Conservation (phyloP, 2,113 vertebrate genomes). For the Varanus komodoensis region DNA sequence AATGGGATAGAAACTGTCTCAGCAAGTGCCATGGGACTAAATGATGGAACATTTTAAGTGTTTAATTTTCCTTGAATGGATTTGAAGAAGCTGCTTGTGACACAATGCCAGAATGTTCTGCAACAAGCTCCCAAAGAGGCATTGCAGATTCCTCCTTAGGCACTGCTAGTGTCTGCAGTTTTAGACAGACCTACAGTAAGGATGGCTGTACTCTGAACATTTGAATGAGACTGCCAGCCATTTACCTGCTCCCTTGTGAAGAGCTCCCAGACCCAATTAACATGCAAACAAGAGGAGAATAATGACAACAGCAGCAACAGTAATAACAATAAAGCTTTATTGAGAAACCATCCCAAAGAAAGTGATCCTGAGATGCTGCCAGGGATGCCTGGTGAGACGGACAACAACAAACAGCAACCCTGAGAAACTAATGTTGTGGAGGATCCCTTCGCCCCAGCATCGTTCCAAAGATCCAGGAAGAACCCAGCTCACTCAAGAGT, state of each 20-base stretch:
- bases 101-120: background rate
- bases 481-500: background rate
- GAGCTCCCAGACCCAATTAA: background rate
- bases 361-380: background rate
- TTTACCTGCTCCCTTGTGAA: background rate
- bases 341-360: slow-evolving; percentile 14
- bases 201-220: no score
- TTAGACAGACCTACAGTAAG: background rate
- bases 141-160: background rate
- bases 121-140: background rate
- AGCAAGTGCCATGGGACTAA: background rate
- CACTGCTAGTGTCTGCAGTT: background rate
- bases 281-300: background rate
- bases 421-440: background rate
- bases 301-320: background rate
- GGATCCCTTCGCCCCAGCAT: background rate
- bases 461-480: background rate
- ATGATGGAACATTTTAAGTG: background rate
- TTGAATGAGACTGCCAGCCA: background rate
- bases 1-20: background rate
- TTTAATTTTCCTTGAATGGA: background rate
- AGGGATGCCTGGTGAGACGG: background rate
- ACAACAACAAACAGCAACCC: slow-evolving; percentile 12
- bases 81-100: background rate
- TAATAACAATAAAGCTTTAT: slow-evolving; percentile 20